Base-by-base conservation (phyloP, 2,113 vertebrate genomes). In the Nesoenas mayeri region DNA sequence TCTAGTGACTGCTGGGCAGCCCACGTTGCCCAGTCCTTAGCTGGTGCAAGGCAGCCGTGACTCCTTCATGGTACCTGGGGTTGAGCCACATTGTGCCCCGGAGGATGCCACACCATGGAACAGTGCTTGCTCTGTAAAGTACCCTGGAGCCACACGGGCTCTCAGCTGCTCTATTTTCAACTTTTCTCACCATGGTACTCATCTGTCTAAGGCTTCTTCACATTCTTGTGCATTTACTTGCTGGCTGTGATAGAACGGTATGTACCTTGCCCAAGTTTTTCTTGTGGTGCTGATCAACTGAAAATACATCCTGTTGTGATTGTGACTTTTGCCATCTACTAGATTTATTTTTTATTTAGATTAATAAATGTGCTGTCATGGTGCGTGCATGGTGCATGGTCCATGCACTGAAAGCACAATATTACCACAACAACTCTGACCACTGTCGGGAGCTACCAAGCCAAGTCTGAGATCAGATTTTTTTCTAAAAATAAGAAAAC, bases 61-160 rank as follows among this genome's bases (percentile, higher is more conserved):
- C 4, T 67, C 31, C 70, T 64, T 19, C 32, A 11, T 18, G 51
- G 79, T 38, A 60, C 50, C 34, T 25, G 40, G 26, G 28, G 25
- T 25, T 77, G 54, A 69, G 56, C 22, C 4, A 13, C 40, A 51
- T 10, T 0, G 0, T 38, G 22, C n/a, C 34, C 4, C 10, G 29
- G 20, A 57, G 38, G 22, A 29, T 61, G n/a, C 14, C 50, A 32
- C 47, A 34, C 11, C 12, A 6, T 5, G 24, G 67, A 26, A 77
- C 47, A 70, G 20, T 18, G 12, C 22, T 77, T 91, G 31, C 40
- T 34, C 24, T 58, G 6, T 58, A 31, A 58, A 80, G 51, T 5
- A 38, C 11, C 34, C 29, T 53, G n/a, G 38, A 62, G 9, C 21
- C 48, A 56, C 28, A 32, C 5, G 36, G 38, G 9, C n/a, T 84